Base-by-base conservation (phyloP, 1,140 invertebrate species). In the Coptotermes formosanus region DNA sequence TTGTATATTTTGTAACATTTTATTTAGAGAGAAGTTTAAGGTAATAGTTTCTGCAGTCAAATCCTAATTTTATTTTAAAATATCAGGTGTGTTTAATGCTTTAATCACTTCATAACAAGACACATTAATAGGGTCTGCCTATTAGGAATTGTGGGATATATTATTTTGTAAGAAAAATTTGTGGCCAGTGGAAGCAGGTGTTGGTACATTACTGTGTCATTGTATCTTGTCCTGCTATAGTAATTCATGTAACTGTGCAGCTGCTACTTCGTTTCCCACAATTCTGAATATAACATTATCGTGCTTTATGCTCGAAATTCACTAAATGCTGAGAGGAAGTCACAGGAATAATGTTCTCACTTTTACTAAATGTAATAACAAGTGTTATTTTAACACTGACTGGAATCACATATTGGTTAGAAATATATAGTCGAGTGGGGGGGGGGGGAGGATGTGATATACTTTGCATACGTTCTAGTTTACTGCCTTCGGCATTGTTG, bases 401-500 rank as follows among this genome's bases (percentile, higher is more conserved):
- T 23, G 83, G 45, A 30, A 25, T 52, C 82, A 83, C 45, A 55
- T 48, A 44, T n/a, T 85, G 43, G 75, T 45, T 75, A 82, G 44
- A 82, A 86, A 81, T 32, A 82, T 82, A 82, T 86, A 55, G 6
- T n/a, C n/a, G n/a, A n/a, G n/a, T 82, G 19, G 81, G 48, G 12
- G 43, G 32, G 45, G 43, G 32, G 30, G 52, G 30, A 82, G 44
- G 44, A 86, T 11, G n/a, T 55, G 48, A 48, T 48, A 83, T 84
- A 64, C 82, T 86, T 84, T 86, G 52, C 86, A 83, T 86, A 55
- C 83, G 8, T 82, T 86, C 55, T 86, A 84, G 55, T 59, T 86
- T 86, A 55, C 82, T 86, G 86, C 86, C 82, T 86, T 85, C 75
- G 59, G 45, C 85, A 85, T 85, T 86, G 86, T 86, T 86, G 82